Evolutionary conservation across 2,888 invertebrate species (phyloP).

Genomic region (Chironomus tentans): DNA sequence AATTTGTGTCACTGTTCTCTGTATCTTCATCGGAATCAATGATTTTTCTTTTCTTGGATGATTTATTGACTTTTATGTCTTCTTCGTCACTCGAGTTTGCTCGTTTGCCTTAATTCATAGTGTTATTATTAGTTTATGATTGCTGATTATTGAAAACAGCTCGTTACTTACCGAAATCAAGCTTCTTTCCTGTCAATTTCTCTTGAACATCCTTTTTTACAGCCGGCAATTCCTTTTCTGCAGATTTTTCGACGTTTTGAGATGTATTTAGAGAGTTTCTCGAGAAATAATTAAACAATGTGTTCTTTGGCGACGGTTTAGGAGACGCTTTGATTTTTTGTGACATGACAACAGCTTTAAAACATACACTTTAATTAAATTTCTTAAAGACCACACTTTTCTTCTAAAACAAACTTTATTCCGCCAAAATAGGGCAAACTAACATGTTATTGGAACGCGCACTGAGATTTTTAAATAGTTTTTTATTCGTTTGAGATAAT

Average conservation of each 20-base stretch:
- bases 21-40: neutral
- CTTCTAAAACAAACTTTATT: no score
- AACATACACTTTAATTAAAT: no score
- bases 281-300: neutral
- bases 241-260: neutral
- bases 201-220: neutral
- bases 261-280: neutral
- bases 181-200: neutral
- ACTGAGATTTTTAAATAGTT: no score
- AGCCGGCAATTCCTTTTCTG: neutral
- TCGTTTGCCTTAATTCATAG: neutral
- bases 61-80: neutral
- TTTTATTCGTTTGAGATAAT: no score
- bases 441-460: no score
- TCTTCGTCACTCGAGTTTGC: conserved; percentile 3
- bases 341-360: neutral
- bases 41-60: neutral
- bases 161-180: conserved; percentile 1
- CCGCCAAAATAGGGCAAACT: no score
- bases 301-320: conserved; percentile 9
- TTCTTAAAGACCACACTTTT: no score
- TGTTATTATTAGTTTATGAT: neutral
- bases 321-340: neutral
- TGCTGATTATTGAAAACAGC: neutral
- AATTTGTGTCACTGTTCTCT: neutral